A percentile compares a stretch with the other conserved stretches of the same genome.
Evolutionary conservation across 2,797 vertebrate genomes (phyloP).

Genomic region (Danio jaintianensis): DNA sequence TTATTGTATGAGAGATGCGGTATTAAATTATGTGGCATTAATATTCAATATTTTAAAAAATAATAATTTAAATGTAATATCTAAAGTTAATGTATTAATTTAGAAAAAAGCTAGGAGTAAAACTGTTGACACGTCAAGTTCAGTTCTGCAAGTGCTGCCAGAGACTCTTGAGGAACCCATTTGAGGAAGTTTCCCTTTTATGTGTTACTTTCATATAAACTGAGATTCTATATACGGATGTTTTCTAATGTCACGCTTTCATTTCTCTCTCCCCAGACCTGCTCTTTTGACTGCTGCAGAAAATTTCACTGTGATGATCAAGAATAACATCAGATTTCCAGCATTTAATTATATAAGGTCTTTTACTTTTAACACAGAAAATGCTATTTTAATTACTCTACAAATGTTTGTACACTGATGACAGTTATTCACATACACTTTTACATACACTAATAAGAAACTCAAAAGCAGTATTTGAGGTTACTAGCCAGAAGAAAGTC

Average conservation of each 20-base stretch:
- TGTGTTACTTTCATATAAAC: background rate
- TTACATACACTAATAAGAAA: too few species aligned
- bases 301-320: conserved; percentile 91
- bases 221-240: background rate
- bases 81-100: too few species aligned
- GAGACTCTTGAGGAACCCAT: conserved; percentile 9
- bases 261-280: conserved; percentile 72
- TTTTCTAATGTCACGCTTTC: background rate
- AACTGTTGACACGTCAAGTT: background rate
- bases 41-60: too few species aligned
- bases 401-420: background rate
- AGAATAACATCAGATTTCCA: conserved; percentile 90
- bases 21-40: too few species aligned
- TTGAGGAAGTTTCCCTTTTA: conserved; percentile 30
- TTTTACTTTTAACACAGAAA: background rate
- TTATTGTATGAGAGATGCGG: background rate
- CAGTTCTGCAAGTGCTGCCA: background rate
- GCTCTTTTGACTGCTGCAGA: conserved; percentile 83
- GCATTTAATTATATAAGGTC: conserved; percentile 90
- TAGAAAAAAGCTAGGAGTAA: background rate
- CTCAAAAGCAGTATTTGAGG: background rate
- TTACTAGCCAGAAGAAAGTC: background rate
- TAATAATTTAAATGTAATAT: too few species aligned
- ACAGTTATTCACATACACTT: too few species aligned
- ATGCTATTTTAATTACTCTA: background rate